A percentile compares a stretch with the other conserved stretches of the same genome.
These are phyloP conservation scores for Taxidea taxus DNA, from an alignment of 2,113 vertebrate genomes.

Conservation along the genomic window DNA sequence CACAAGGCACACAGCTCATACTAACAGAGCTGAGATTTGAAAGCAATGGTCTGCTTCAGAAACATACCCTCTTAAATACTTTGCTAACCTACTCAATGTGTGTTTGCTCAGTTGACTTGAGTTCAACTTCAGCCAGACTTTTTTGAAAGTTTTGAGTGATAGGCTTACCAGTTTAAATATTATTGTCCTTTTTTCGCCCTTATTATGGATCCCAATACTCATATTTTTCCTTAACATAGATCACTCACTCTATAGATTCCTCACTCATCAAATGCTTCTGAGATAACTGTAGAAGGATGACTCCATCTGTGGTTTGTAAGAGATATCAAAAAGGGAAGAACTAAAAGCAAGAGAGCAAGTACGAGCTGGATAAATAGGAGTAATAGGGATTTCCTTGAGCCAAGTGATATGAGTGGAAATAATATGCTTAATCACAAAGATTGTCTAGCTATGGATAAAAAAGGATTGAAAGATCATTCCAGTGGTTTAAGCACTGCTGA, in stretches of 20 bases:
- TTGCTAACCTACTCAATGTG: not conserved
- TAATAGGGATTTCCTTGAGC: not conserved
- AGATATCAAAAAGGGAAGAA: not conserved
- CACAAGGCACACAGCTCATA: not conserved
- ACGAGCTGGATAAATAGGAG: not conserved
- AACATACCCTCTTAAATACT: not conserved
- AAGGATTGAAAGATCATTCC: not conserved
- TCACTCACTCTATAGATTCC: not conserved
- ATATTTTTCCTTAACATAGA: not conserved
- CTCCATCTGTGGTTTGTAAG: not conserved
- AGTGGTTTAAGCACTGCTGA: not conserved
- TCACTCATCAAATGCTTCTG: not conserved
- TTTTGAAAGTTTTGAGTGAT: not conserved
- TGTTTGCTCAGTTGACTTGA: not conserved
- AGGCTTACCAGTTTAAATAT: not conserved
- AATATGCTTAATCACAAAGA: not conserved
- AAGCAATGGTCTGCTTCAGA: not conserved
- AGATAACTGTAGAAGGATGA: not conserved
- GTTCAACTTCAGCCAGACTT: not conserved
- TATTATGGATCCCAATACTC: not conserved
- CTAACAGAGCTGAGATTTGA: not conserved
- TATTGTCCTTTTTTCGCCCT: not conserved
- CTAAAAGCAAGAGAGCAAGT: not conserved
- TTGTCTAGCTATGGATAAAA: not conserved
- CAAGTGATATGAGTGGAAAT: not conserved